Base-by-base conservation (phyloP, 2,888 invertebrate genomes). In the Rhingia campestris region DNA sequence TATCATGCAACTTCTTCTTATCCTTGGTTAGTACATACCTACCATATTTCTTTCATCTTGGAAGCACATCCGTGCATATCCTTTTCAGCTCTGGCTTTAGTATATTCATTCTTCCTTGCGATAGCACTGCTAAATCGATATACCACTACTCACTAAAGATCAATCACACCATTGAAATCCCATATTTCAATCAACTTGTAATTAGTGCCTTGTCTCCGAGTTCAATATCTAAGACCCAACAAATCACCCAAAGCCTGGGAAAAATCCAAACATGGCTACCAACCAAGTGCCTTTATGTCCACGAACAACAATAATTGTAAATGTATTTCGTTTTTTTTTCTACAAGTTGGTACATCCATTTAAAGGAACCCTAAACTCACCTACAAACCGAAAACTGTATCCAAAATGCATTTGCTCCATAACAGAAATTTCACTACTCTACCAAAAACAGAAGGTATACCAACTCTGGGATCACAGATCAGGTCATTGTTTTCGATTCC, bases 401-500 rank as follows among this genome's bases (percentile, higher is more conserved):
- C 66, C 14, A 1, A 66, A 76, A 76, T 76, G 41, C 72, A 76
- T 22, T 22, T 81, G 66, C 43, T 59, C 75, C 54, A 66, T 59
- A 72, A 76, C 43, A 51, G n/a, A 67, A 77, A 69, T 77, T 82
- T 77, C 67, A 63, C 73, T 73, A 58, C 73, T 53, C 35, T 49
- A 43, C 81, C 79, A 79, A 69, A 79, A 67, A 41, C 67, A 77
- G 72, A 77, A 67, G 76, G 56, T 49, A 59, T 22, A 37, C 67
- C 73, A 47, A 54, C 56, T 67, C 67, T 45, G 79, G 74, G 84
- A 80, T 84, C 84, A 84, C 74, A 84, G 84, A 84, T 84, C 84
- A 84, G 84, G 84, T 84, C 84, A 84, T 75, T 79, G 79, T 82
- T 82, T 77, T 39, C 56, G 67, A 63, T 77, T 69, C 63, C 43